A percentile compares a stretch with the other conserved stretches of the same genome.
phyloP scores from a whole-genome alignment of 1,140 invertebrate genomes.

The Camponotus floridanus region DNA sequence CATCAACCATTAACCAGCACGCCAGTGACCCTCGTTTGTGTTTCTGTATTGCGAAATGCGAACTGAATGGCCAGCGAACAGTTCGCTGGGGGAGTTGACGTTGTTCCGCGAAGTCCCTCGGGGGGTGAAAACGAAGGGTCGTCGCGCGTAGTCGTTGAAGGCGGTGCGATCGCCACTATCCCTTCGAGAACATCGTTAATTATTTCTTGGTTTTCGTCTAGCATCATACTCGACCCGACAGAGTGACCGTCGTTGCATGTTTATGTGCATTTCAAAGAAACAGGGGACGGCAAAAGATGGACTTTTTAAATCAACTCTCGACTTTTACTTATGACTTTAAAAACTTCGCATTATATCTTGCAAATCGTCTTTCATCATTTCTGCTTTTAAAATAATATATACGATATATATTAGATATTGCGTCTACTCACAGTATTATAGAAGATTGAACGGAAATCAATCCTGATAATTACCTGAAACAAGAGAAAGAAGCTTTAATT shows the following conservation, averaged over 20 bases:
- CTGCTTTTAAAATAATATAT: background rate
- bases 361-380: background rate
- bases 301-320: slow-evolving; percentile 26
- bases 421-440: slow-evolving; percentile 8
- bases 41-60: slow-evolving; percentile 70
- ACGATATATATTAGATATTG: background rate
- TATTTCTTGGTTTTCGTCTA: slow-evolving; percentile 84
- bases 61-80: slow-evolving; percentile 71
- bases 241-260: slow-evolving; percentile 58
- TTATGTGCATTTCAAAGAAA: slow-evolving; percentile 54
- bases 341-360: background rate
- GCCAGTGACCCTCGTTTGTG: slow-evolving; percentile 31
- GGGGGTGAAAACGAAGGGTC: slow-evolving; percentile 72
- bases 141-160: slow-evolving; percentile 71
- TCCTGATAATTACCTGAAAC: slow-evolving; percentile 37
- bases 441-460: background rate
- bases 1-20: slow-evolving; percentile 54
- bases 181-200: slow-evolving; percentile 83
- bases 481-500: slow-evolving; percentile 4
- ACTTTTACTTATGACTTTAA: background rate
- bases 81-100: slow-evolving; percentile 76
- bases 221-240: slow-evolving; percentile 72
- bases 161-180: slow-evolving; percentile 83
- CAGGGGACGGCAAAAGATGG: background rate
- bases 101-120: slow-evolving; percentile 80